Base-by-base conservation (phyloP, 2,797 vertebrate species). In the Triplophysa yarkandensis region DNA sequence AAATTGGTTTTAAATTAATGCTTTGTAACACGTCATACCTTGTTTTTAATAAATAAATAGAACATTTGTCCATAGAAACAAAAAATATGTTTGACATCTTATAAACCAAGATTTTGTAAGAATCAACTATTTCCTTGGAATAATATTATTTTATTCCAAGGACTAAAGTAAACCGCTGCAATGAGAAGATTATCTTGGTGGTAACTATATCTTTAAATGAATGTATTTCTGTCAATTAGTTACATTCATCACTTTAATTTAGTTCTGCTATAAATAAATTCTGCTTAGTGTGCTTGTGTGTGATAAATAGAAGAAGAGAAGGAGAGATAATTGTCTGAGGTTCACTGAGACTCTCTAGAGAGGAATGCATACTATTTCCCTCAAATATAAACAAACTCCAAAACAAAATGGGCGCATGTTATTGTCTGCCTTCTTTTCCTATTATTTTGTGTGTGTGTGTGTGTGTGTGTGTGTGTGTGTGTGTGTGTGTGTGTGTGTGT, bases 361-460 rank as follows among this genome's bases (percentile, higher is more conserved):
- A 87, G 83, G 85, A 85, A 91, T 91, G 86, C 69, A 52, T 72
- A 84, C 84, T 82, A 90, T 91, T 89, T 91, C 88, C 87, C 85
- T 66, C 68, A 54, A 88, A 91, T 89, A 84, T 91, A 90, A 91
- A 90, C 90, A 88, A 73, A 73, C 67, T 62, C 80, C 67, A 62
- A 30, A 71, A 54, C 73, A 67, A 36, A 74, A 71, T 68, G 63
- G 44, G 71, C 67, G 68, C 77, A 84, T 78, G 73, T 43, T 66
- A 65, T 25, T 57, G 41, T 57, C 41, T 6, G 9, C 52, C 43
- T 60, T 60, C 52, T 27, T 19, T 52, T 52, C 25, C 50, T 61
- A 14, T 36, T 36, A 34, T 41, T 67, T 41, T 0, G 32, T 70
- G 68, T 62, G 17, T 66, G 10, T 77, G 25, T n/a, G 17, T 62